phyloP scores from a whole-genome alignment of 1,140 invertebrate species.

The Asobara japonica region DNA sequence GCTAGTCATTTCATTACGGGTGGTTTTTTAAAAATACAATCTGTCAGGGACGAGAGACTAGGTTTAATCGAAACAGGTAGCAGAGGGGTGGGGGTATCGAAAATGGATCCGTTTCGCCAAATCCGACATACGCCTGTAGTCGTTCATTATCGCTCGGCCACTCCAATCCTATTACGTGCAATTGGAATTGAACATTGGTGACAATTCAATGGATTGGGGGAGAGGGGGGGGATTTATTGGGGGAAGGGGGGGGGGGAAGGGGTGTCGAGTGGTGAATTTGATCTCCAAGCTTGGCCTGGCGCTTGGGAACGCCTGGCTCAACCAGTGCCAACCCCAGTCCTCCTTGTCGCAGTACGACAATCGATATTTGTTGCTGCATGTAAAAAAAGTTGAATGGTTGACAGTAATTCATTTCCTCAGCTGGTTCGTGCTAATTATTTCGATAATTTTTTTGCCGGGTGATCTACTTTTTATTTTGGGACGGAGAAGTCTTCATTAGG shows the following conservation, averaged over 20 bases:
- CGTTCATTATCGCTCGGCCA: slow-evolving; percentile 9
- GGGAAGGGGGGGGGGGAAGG: background rate
- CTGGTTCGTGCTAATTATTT: background rate
- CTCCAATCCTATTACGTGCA: slow-evolving; percentile 19
- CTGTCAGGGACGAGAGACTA: background rate
- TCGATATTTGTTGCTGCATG: slow-evolving; percentile 46
- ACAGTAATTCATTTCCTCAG: background rate
- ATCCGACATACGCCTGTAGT: background rate
- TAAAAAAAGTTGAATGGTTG: background rate
- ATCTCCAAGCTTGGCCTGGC: slow-evolving; percentile 20
- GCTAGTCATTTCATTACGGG: background rate
- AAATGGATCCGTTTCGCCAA: background rate
- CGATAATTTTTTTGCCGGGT: background rate
- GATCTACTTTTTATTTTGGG: no score
- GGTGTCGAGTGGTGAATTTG: slow-evolving; percentile 13
- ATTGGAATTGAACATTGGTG: slow-evolving; percentile 20
- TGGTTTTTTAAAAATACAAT: background rate
- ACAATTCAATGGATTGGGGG: slow-evolving; percentile 27
- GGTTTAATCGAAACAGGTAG: slow-evolving; percentile 6
- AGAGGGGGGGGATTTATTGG: background rate
- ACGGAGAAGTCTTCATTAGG: no score
- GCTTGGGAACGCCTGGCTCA: slow-evolving; percentile 34
- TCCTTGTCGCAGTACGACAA: slow-evolving; percentile 58
- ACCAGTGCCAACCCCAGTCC: slow-evolving; percentile 51
- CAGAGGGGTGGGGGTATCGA: background rate